phyloP scores from a whole-genome alignment of 2,113 vertebrate species.

The Physeter macrocephalus region DNA sequence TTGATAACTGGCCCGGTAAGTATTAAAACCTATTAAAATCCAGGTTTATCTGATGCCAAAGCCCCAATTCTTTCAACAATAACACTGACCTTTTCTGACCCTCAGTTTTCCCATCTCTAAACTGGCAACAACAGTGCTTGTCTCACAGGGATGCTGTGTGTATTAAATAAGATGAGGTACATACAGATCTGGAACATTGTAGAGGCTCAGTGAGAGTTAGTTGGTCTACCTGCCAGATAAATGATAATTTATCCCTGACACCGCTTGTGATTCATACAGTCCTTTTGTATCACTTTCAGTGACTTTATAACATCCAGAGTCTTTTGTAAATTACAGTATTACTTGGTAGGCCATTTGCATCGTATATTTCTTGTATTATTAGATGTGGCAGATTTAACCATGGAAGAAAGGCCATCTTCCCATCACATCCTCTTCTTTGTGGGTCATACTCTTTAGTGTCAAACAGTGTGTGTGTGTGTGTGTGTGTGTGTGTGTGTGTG shows the following conservation, averaged over 20 bases:
- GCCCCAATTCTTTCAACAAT: neutral
- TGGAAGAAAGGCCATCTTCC: neutral
- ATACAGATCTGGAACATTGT: neutral
- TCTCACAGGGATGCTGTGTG: neutral
- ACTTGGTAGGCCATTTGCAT: neutral
- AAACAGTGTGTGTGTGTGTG: neutral
- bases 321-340: neutral
- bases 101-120: neutral
- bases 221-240: neutral
- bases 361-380: neutral
- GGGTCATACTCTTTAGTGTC: neutral
- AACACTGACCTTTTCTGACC: neutral
- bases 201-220: neutral
- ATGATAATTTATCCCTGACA: neutral
- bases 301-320: neutral
- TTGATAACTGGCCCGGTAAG: no score
- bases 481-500: neutral
- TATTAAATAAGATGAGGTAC: neutral
- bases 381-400: neutral
- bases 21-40: neutral
- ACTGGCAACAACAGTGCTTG: neutral
- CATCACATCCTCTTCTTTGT: neutral
- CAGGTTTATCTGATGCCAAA: neutral
- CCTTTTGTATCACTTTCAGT: neutral
- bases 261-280: neutral